Percentiles rank a stretch among this genome's conserved stretches.
These are phyloP conservation scores for Sebastes hubbsi DNA, from an alignment of 2,797 vertebrate species.

Conservation along the genomic window DNA sequence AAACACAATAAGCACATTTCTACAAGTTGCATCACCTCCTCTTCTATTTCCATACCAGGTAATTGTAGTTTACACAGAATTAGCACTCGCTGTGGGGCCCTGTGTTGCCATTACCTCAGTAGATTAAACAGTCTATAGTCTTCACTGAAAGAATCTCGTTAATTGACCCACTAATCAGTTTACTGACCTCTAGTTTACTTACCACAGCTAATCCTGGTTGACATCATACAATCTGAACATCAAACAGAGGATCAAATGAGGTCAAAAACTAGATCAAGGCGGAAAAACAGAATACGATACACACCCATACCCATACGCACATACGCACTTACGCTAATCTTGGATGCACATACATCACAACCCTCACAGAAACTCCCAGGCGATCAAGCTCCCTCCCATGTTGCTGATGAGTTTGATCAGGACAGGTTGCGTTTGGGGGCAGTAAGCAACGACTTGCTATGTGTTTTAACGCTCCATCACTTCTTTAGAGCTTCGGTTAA, in stretches of 20 bases:
- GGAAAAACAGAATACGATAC: conserved; percentile 39
- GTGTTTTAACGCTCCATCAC: neutral
- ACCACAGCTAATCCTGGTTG: conserved; percentile 66
- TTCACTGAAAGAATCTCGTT: conserved; percentile 48
- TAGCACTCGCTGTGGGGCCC: neutral
- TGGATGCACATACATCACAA: conserved; percentile 46
- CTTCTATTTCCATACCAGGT: neutral
- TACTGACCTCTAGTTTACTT: conserved; percentile 68
- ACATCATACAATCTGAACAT: conserved; percentile 63
- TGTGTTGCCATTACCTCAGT: conserved; percentile 10
- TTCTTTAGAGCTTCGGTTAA: neutral
- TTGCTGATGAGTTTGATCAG: conserved; percentile 20
- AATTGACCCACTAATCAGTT: conserved; percentile 67
- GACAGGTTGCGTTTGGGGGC: neutral
- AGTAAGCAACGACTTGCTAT: neutral
- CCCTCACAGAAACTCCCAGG: conserved; percentile 39
- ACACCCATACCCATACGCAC: conserved; percentile 31
- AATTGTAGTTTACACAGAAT: neutral
- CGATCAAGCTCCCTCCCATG: conserved; percentile 38
- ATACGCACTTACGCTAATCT: conserved; percentile 67
- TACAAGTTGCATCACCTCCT: conserved; percentile 32
- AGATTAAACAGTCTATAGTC: conserved; percentile 38
- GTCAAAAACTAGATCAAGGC: conserved; percentile 66
- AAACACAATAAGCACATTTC: conserved; percentile 18
- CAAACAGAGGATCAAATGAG: conserved; percentile 56